Percentiles rank a stretch among this genome's conserved stretches.
phyloP scores from a whole-genome alignment of 2,113 vertebrate genomes.

The Choloepus hoffmanni region DNA sequence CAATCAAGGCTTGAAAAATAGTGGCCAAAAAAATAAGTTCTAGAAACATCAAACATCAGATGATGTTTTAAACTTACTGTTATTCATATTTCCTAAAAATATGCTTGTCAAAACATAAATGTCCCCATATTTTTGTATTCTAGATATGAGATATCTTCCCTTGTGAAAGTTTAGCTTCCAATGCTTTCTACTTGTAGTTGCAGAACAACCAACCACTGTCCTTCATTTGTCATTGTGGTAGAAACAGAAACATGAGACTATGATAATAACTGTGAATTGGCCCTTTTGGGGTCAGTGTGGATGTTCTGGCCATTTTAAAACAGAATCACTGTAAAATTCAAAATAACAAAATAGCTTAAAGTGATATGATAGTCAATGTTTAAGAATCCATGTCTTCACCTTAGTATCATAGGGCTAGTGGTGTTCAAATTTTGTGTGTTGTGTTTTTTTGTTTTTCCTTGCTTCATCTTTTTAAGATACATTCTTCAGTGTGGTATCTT shows the following conservation, averaged over 20 bases:
- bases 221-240: not conserved
- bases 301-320: not conserved
- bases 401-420: not conserved
- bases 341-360: not conserved
- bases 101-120: not conserved
- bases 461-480: not conserved
- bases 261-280: not conserved
- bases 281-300: not conserved
- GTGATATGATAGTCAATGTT: not conserved
- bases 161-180: not conserved
- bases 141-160: not conserved
- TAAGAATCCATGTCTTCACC: not conserved
- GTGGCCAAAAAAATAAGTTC: not conserved
- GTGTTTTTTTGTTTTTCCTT: not conserved
- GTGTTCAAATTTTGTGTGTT: not conserved
- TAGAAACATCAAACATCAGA: not conserved
- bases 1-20: not conserved
- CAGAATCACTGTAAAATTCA: not conserved
- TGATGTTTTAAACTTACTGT: not conserved
- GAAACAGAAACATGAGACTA: not conserved
- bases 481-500: not conserved
- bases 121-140: not conserved
- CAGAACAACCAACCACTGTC: not conserved
- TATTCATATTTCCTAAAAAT: conserved; percentile 33
- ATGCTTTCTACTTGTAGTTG: not conserved